A percentile compares a stretch with the other conserved stretches of the same genome.
These are phyloP conservation scores for Scomber scombrus DNA, from an alignment of 2,113 vertebrate species.

Conservation along the genomic window DNA sequence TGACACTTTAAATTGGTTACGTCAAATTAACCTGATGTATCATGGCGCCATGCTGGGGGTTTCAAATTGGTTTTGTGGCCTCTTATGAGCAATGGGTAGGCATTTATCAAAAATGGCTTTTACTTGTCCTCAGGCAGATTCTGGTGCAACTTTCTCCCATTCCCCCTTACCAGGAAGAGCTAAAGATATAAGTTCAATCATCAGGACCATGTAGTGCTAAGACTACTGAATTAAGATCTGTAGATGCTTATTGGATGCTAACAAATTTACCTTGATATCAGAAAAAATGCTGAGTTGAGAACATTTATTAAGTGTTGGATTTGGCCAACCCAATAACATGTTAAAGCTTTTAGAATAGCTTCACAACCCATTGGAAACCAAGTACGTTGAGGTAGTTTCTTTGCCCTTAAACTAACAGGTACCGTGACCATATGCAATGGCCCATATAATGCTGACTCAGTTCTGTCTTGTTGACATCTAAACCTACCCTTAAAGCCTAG, in stretches of 20 bases:
- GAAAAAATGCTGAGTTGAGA: too few species aligned
- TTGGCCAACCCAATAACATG: not conserved
- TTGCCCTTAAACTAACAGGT: too few species aligned
- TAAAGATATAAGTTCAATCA: not conserved
- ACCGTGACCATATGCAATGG: too few species aligned
- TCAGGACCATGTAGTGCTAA: not conserved
- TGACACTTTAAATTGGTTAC: slow-evolving; percentile 79
- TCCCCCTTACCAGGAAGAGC: not conserved
- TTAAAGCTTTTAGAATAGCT: not conserved
- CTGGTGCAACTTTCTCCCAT: slow-evolving; percentile 8
- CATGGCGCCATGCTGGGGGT: slow-evolving; percentile 59
- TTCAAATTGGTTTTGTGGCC: slow-evolving; percentile 76
- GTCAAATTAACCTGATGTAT: slow-evolving; percentile 83
- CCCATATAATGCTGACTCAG: too few species aligned
- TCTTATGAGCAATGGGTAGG: slow-evolving; percentile 65
- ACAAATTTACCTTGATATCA: not conserved
- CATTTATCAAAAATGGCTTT: slow-evolving; percentile 64
- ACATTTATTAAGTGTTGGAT: not conserved
- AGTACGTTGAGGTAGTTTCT: too few species aligned
- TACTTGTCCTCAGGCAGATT: slow-evolving; percentile 40
- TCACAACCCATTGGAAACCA: too few species aligned
- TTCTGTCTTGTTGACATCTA: too few species aligned
- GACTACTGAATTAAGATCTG: not conserved
- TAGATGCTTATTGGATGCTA: not conserved
- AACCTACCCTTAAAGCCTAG: not conserved